Base-by-base conservation (phyloP, 2,113 vertebrate genomes). In the Phasianus colchicus region DNA sequence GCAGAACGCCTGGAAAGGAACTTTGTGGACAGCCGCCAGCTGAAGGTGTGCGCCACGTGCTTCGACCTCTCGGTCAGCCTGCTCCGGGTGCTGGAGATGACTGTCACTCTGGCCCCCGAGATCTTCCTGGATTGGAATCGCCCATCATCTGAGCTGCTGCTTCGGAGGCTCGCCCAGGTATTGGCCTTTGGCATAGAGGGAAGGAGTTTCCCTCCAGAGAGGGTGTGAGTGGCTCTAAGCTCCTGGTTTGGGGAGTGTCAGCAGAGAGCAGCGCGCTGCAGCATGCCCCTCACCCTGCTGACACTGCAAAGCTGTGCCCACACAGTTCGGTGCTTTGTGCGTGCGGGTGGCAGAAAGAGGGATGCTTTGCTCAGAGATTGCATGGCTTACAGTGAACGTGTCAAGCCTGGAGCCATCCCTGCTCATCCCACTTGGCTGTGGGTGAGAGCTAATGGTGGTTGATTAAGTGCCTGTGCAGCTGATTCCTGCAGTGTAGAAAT, bases 1-100 rank as follows among this genome's bases (percentile, higher is more conserved):
- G 99, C 99, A 1, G 99, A 99, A 69, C 98, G 99, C 72, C 98
- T 99, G 14, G 99, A 99, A 96, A 98, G 99, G 70, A 99, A 99
- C 97, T 99, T 99, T 1, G 99, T 99, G 92, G 99, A 99, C 97
- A 99, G 99, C 29, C 98, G 99, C 54, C 99, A 99, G 97, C 98
- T 99, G 89, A 99, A 99, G 95, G 99, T 99, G 88, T 99, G 99
- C 4, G 99, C 99, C 55, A 99, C 99, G 32, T 99, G 99, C 97
- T 99, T 99, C 34, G 99, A 99, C 98, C 98, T 99, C 73, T 99
- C 99, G 0, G 99, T 99, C 92, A 99, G 99, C 95, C 97, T 99
- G 96, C 98, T 99, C 89, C 98, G 99, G 1, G 99, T 99, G 63
- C 96, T 99, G 97, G 99, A 99, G 92, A 99, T 99, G 99, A 99